Evolutionary conservation across 2,888 invertebrate genomes (phyloP).

Genomic region (Macaria liturata): DNA sequence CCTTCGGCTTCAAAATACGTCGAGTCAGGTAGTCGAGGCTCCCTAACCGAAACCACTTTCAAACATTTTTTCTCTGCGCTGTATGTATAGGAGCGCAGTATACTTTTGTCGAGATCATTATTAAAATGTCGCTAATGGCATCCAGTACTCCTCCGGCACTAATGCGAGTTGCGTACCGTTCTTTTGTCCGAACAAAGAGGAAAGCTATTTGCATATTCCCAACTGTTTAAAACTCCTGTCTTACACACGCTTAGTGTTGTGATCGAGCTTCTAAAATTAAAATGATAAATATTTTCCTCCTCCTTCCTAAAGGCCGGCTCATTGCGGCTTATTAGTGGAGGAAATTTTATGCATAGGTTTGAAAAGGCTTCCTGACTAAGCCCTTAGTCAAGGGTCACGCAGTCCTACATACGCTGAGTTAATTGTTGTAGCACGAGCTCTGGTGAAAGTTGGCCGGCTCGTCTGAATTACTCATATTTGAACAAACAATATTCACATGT

Average conservation of each 20-base stretch:
- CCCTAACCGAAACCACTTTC: slow-evolving; percentile 29
- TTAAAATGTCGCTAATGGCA: slow-evolving; percentile 54
- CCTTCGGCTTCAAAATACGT: slow-evolving; percentile 47
- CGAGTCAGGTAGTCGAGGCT: slow-evolving; percentile 47
- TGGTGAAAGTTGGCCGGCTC: slow-evolving; percentile 73
- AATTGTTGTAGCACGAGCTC: slow-evolving; percentile 63
- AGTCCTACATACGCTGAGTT: slow-evolving; percentile 45
- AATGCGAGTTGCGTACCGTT: slow-evolving; percentile 62
- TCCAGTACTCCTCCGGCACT: slow-evolving; percentile 48
- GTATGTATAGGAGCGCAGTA: slow-evolving; percentile 21
- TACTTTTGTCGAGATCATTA: slow-evolving; percentile 38
- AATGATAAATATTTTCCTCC: slow-evolving; percentile 4
- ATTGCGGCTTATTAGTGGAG: neutral
- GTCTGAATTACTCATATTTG: slow-evolving; percentile 71
- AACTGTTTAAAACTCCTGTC: slow-evolving; percentile 42
- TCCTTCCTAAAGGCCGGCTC: neutral
- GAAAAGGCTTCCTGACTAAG: slow-evolving; percentile 3
- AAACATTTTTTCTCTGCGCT: slow-evolving; percentile 41
- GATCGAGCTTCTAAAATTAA: slow-evolving; percentile 23
- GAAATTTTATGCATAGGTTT: slow-evolving; percentile 2
- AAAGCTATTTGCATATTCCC: slow-evolving; percentile 58
- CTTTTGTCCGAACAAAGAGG: slow-evolving; percentile 55
- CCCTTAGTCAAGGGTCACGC: slow-evolving; percentile 43
- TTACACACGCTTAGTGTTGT: slow-evolving; percentile 40
- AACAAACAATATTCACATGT: slow-evolving; percentile 71